Base-by-base conservation (phyloP, 2,888 invertebrate species). In the Colletes collaris region DNA sequence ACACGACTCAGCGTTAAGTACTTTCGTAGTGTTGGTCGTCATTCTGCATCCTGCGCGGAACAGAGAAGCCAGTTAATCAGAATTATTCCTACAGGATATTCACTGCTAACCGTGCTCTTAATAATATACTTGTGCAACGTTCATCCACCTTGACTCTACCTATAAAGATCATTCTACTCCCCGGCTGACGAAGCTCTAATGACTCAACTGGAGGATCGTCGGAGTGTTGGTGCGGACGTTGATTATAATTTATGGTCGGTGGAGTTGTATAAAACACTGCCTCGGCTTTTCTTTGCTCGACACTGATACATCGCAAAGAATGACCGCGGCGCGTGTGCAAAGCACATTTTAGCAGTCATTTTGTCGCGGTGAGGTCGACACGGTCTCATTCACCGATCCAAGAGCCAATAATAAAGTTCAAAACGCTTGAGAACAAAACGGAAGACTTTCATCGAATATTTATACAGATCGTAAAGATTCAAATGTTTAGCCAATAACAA, bases 201-300 rank as follows among this genome's bases (percentile, higher is more conserved):
- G 88, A 88, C 85, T 78, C 79, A 76, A 59, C 67, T 81, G 44
- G 44, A 46, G 7, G 44, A 46, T 46, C 44, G 44, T 46, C 44
- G 8, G 44, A 46, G 44, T 46, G 44, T 46, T 46, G 44, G 44
- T 46, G 86, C 79, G 78, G 88, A 89, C 90, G 87, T 87, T 91
- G 91, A 91, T 92, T 92, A 91, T 90, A 89, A 91, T 91, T 91
- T 91, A 91, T 88, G 89, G 87, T 79, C 86, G 79, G 66, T 79
- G 79, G 70, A 66, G 77, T 84, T 80, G 75, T 79, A 86, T 87
- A 90, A 91, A 90, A 89, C 87, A 88, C 73, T 68, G 69, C 37
- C 69, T 3, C 44, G 8, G 7, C 44, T 75, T 82, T 83, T 79
- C 75, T 76, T 71, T 81, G 67, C 62, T 8, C 44, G 44, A 8